A percentile compares a stretch with the other conserved stretches of the same genome.
These are phyloP conservation scores for Peromyscus leucopus DNA, from an alignment of 2,113 vertebrate genomes.

Conservation along the genomic window DNA sequence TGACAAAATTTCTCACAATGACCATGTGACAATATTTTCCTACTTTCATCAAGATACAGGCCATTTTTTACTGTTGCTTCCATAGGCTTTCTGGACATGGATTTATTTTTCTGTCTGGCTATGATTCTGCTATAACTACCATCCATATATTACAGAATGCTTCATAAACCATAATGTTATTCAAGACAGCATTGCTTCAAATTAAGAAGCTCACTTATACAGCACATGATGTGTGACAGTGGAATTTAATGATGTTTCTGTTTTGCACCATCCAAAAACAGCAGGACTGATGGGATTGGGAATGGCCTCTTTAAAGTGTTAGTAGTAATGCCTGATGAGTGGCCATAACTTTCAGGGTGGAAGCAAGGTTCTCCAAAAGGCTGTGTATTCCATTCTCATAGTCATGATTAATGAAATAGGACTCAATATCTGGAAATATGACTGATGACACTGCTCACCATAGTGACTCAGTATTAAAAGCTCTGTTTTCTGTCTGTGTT, in stretches of 20 bases:
- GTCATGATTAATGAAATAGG: not conserved
- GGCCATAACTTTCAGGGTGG: not conserved
- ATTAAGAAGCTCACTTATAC: not conserved
- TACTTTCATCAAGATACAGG: not conserved
- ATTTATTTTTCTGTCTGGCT: not conserved
- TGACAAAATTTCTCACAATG: not conserved
- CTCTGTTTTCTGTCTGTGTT: not conserved
- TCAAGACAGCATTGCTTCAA: constrained; percentile 5
- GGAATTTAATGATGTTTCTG: not conserved
- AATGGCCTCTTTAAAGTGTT: not conserved
- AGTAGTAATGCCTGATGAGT: not conserved
- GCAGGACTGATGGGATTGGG: not conserved
- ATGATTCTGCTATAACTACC: not conserved
- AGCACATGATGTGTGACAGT: not conserved
- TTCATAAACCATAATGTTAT: constrained; percentile 3
- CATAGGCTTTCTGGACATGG: not conserved
- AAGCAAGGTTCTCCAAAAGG: not conserved
- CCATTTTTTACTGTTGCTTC: not conserved
- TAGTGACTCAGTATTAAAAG: not conserved
- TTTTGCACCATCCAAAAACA: not conserved
- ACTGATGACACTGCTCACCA: not conserved
- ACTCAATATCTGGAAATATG: not conserved
- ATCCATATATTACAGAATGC: not conserved
- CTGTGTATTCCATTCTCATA: not conserved
- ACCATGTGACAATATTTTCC: not conserved